These are phyloP conservation scores for Melanogrammus aeglefinus DNA, from an alignment of 2,797 vertebrate genomes.

Conservation along the genomic window DNA sequence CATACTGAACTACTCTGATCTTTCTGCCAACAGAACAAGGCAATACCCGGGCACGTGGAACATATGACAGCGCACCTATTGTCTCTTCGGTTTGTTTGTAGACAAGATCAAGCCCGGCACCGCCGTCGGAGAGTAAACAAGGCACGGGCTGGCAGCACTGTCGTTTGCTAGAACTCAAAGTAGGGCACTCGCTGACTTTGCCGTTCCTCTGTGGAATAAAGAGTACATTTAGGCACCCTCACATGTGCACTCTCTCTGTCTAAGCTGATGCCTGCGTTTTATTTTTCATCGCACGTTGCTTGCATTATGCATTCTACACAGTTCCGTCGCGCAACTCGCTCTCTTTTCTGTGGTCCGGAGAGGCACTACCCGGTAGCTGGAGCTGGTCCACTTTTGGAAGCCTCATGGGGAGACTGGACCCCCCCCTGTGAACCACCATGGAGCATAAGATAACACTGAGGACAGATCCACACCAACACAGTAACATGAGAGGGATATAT, in stretches of 20 bases:
- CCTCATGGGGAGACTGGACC: not conserved
- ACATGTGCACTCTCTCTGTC: not conserved
- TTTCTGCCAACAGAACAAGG: not conserved
- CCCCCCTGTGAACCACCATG: not conserved
- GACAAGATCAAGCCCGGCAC: not conserved
- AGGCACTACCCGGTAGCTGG: constrained; percentile 30
- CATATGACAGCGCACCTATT: not conserved
- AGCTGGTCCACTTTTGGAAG: constrained; percentile 43
- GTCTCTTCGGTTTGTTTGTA: not conserved
- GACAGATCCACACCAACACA: not conserved
- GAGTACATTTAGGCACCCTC: constrained; percentile 47
- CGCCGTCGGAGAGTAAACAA: not conserved
- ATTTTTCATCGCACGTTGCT: constrained; percentile 54
- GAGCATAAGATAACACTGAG: not conserved
- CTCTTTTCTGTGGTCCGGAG: constrained; percentile 53
- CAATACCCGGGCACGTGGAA: not conserved
- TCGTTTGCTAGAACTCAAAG: constrained; percentile 48
- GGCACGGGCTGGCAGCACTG: constrained; percentile 9
- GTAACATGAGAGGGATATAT: not conserved
- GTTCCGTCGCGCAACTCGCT: constrained; percentile 45
- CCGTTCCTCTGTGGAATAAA: constrained; percentile 44
- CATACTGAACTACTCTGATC: not conserved
- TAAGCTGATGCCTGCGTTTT: constrained; percentile 16
- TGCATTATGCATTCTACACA: constrained; percentile 55
- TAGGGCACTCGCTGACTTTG: constrained; percentile 52